A percentile compares a stretch with the other conserved stretches of the same genome.
Conservation (phyloP, 2,888 invertebrate genomes). For the Cybosia mesomella region DNA sequence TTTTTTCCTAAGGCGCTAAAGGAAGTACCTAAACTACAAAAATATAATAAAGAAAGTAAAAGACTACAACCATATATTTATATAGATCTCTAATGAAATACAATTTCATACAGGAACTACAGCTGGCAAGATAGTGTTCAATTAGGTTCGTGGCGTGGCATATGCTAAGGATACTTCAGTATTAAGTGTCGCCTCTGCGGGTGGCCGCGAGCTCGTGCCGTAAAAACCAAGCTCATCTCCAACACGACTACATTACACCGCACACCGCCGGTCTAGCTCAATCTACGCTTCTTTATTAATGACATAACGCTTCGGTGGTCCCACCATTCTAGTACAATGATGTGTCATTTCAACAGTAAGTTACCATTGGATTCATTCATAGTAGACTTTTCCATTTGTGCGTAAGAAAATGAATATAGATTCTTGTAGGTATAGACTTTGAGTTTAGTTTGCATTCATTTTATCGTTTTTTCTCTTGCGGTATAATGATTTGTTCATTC, state of each 20-base stretch:
- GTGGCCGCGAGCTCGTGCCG: slow-evolving; percentile 84
- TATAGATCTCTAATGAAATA: no score
- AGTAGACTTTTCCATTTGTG: neutral
- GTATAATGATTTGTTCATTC: neutral
- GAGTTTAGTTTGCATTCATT: neutral
- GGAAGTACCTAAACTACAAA: no score
- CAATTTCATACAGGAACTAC: no score
- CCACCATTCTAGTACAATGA: slow-evolving; percentile 55
- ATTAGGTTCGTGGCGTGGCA: slow-evolving; percentile 30
- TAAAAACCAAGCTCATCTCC: slow-evolving; percentile 84
- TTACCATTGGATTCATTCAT: slow-evolving; percentile 24
- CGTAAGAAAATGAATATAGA: neutral
- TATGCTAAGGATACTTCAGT: slow-evolving; percentile 50
- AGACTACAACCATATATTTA: no score
- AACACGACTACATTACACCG: slow-evolving; percentile 73
- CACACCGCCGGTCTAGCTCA: slow-evolving; percentile 72
- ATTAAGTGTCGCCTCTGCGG: slow-evolving; percentile 77
- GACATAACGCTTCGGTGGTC: slow-evolving; percentile 72
- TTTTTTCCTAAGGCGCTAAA: no score
- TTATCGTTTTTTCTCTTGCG: no score
- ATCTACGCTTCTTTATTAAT: slow-evolving; percentile 82
- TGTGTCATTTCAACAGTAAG: slow-evolving; percentile 48
- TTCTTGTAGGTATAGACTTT: no score
- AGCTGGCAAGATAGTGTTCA: neutral
- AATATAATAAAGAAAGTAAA: no score